A percentile compares a stretch with the other conserved stretches of the same genome.
These are phyloP conservation scores for Lycia hirtaria DNA, from an alignment of 2,888 invertebrate genomes.

Conservation along the genomic window DNA sequence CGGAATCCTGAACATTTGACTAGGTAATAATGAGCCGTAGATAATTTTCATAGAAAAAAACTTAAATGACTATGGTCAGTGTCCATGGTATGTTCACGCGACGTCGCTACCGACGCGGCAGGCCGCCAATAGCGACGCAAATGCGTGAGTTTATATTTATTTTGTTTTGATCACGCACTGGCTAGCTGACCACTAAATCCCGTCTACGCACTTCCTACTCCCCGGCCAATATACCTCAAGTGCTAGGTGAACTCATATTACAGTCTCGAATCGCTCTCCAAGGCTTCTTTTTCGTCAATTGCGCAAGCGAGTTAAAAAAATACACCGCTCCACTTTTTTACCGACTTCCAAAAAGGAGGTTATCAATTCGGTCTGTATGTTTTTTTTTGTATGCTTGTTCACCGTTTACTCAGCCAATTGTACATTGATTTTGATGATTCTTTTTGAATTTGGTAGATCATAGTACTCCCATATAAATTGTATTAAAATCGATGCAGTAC, in stretches of 20 bases:
- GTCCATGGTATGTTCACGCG: constrained; percentile 36
- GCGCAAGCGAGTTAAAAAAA: constrained; percentile 15
- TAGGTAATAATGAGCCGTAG: constrained; percentile 8
- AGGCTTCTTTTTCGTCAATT: constrained; percentile 19
- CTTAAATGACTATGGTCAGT: constrained; percentile 37
- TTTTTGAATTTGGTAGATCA: too few species aligned
- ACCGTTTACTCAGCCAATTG: too few species aligned
- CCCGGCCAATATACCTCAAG: constrained; percentile 32
- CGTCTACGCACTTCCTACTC: constrained; percentile 62
- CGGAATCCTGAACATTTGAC: not conserved
- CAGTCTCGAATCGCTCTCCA: constrained; percentile 15
- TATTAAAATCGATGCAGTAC: too few species aligned
- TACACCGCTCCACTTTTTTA: constrained; percentile 8
- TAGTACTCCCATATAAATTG: too few species aligned
- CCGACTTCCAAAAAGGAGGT: too few species aligned
- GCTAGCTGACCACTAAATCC: constrained; percentile 51
- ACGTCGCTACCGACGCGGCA: constrained; percentile 34
- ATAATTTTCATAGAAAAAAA: constrained; percentile 17
- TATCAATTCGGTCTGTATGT: too few species aligned
- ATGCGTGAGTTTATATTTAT: constrained; percentile 60
- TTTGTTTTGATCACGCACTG: constrained; percentile 65
- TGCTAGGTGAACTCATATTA: constrained; percentile 36
- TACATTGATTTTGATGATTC: too few species aligned
- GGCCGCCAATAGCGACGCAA: constrained; percentile 52
- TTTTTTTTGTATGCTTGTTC: too few species aligned